Conservation (phyloP, 2,113 vertebrate genomes). For the Polypterus senegalus region DNA sequence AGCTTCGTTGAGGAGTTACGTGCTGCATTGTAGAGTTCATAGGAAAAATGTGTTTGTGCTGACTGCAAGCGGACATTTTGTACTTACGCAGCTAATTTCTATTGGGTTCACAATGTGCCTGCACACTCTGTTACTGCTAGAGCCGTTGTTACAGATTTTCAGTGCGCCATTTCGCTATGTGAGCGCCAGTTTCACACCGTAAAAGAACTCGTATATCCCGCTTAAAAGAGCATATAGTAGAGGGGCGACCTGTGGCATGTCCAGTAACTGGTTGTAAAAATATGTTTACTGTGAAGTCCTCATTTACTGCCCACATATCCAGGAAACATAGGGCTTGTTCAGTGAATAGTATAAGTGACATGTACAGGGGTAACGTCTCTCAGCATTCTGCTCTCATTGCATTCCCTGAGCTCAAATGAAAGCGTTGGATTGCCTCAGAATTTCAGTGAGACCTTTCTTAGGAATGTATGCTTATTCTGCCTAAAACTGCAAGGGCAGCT, state of each 20-base stretch:
- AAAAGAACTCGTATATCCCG: conserved; percentile 24
- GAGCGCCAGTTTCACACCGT: conserved; percentile 22
- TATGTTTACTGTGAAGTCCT: conserved; percentile 21
- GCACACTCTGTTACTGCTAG: conserved; percentile 8
- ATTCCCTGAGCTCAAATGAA: conserved; percentile 17
- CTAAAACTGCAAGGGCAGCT: conserved; percentile 25
- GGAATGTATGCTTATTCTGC: conserved; percentile 25
- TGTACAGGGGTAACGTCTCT: conserved; percentile 11
- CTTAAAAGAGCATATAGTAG: conserved; percentile 26
- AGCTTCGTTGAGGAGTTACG: background rate
- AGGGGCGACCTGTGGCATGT: conserved; percentile 21
- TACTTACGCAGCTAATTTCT: conserved; percentile 12
- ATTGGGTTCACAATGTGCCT: conserved; percentile 11
- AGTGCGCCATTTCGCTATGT: conserved; percentile 26
- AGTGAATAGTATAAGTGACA: conserved; percentile 13
- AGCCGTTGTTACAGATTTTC: conserved; percentile 15
- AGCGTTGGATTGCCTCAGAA: conserved; percentile 16
- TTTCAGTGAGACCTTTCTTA: conserved; percentile 20
- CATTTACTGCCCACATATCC: conserved; percentile 30
- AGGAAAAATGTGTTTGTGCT: conserved; percentile 22
- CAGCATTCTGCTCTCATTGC: conserved; percentile 11
- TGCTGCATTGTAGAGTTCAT: conserved; percentile 23
- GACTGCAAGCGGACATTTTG: conserved; percentile 19
- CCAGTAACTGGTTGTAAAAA: conserved; percentile 25
- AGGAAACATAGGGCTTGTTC: conserved; percentile 28